Evolutionary conservation across 64 coral and sea anemone species (phyloP).

Genomic region (Montipora cactus): DNA sequence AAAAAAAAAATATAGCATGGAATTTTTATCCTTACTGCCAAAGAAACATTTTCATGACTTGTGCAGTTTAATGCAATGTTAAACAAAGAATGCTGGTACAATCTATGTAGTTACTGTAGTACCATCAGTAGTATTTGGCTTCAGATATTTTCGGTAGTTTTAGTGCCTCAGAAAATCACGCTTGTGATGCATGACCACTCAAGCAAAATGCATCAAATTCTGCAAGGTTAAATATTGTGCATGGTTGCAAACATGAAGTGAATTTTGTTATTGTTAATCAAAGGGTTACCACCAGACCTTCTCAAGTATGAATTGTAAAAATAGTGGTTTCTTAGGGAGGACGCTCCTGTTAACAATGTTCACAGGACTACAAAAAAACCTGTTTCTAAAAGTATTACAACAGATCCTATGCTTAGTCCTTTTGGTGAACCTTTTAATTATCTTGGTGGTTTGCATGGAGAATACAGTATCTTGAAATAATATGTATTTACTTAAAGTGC

Average conservation of each 20-base stretch:
- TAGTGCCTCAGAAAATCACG: slow-evolving; percentile 37
- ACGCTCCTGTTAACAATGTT: slow-evolving; percentile 23
- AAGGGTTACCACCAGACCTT: not conserved
- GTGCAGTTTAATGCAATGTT: too few species aligned
- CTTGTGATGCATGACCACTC: slow-evolving; percentile 57
- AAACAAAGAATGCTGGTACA: too few species aligned
- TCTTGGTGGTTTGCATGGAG: not conserved
- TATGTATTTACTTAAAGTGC: too few species aligned
- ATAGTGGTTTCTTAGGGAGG: slow-evolving; percentile 6
- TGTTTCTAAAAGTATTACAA: slow-evolving; percentile 38
- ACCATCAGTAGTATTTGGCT: too few species aligned
- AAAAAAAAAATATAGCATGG: not conserved
- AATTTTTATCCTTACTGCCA: too few species aligned
- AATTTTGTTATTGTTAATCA: slow-evolving; percentile 16
- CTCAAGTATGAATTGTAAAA: slow-evolving; percentile 43
- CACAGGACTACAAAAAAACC: not conserved
- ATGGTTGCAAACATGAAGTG: slow-evolving; percentile 61
- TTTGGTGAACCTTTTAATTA: slow-evolving; percentile 1
- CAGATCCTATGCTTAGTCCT: slow-evolving; percentile 47
- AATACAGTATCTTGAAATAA: not conserved
- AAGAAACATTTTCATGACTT: too few species aligned
- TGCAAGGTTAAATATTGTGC: slow-evolving; percentile 37
- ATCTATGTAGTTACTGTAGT: too few species aligned
- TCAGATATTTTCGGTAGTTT: too few species aligned
- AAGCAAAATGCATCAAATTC: slow-evolving; percentile 49